phyloP scores from a whole-genome alignment of 2,888 invertebrate species.

The Epirrhoe tristata region DNA sequence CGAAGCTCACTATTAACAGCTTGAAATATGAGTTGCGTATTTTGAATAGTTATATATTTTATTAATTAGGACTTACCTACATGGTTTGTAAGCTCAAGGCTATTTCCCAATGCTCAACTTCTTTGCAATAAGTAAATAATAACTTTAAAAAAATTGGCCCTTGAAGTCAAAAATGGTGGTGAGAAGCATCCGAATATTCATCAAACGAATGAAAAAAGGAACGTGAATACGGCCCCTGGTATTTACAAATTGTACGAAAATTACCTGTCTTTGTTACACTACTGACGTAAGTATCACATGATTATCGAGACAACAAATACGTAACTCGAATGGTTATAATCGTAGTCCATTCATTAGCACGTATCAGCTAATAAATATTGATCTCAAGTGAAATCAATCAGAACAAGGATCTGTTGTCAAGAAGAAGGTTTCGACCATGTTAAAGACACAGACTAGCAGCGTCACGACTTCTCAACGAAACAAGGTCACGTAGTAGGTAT shows the following conservation, averaged over 20 bases:
- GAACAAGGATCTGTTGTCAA: slow-evolving; percentile 10
- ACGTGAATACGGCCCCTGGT: slow-evolving; percentile 36
- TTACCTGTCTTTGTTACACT: slow-evolving; percentile 24
- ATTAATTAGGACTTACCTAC: slow-evolving; percentile 1
- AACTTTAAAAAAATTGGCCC: too few relatives aligned
- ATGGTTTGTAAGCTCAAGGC: neutral
- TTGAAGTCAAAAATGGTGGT: too few relatives aligned
- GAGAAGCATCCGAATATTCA: too few relatives aligned
- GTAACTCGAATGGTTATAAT: slow-evolving; percentile 22
- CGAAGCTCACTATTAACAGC: slow-evolving; percentile 83
- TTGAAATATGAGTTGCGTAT: slow-evolving; percentile 82
- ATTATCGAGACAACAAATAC: slow-evolving; percentile 19
- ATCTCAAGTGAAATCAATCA: slow-evolving; percentile 7
- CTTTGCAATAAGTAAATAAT: neutral
- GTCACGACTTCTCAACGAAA: too few relatives aligned
- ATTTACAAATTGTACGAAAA: slow-evolving; percentile 40
- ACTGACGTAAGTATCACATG: slow-evolving; percentile 24
- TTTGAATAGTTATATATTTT: slow-evolving; percentile 62
- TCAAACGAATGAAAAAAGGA: neutral
- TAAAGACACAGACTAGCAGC: too few relatives aligned
- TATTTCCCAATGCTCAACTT: neutral
- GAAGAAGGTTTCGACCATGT: neutral
- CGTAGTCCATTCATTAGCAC: slow-evolving; percentile 19
- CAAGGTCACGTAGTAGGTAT: too few relatives aligned
- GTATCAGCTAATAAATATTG: slow-evolving; percentile 18